Evolutionary conservation across 1,140 invertebrate species (phyloP).

Genomic region (Mactra quadrangularis): DNA sequence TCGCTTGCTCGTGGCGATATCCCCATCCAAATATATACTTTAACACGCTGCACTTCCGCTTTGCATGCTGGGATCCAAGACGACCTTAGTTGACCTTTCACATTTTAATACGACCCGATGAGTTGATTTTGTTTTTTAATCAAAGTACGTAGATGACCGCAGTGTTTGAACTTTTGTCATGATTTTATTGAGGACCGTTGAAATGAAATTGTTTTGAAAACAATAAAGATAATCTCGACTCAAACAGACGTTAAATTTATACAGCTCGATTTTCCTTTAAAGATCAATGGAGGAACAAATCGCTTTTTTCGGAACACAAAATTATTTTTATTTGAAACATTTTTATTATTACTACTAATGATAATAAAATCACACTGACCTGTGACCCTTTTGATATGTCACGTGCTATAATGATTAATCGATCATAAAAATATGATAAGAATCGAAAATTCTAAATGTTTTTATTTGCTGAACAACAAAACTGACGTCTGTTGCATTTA

Average conservation of each 20-base stretch:
- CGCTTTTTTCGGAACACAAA: too few relatives aligned
- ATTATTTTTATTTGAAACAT: too few relatives aligned
- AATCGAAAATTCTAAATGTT: too few relatives aligned
- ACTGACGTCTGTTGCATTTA: too few relatives aligned
- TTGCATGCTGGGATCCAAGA: slow-evolving; percentile 1
- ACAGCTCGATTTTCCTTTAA: slow-evolving; percentile 3
- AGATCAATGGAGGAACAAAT: too few relatives aligned
- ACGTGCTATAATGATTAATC: too few relatives aligned
- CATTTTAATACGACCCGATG: slow-evolving; percentile 11
- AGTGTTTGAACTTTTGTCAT: background rate
- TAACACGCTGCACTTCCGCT: background rate
- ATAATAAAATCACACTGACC: too few relatives aligned
- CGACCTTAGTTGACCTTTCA: slow-evolving; percentile 19
- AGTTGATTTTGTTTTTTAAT: slow-evolving; percentile 36
- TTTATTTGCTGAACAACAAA: too few relatives aligned
- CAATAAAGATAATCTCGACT: too few relatives aligned
- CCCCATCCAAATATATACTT: background rate
- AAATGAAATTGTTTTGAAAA: slow-evolving; percentile 4
- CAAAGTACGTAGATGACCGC: background rate
- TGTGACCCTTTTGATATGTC: too few relatives aligned
- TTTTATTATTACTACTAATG: too few relatives aligned
- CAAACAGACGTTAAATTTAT: slow-evolving; percentile 36
- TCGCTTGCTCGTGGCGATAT: slow-evolving; percentile 22
- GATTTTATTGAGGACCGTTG: slow-evolving; percentile 1
- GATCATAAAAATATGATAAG: too few relatives aligned